phyloP scores from a whole-genome alignment of 2,888 invertebrate genomes.

The Chalcis sispes region DNA sequence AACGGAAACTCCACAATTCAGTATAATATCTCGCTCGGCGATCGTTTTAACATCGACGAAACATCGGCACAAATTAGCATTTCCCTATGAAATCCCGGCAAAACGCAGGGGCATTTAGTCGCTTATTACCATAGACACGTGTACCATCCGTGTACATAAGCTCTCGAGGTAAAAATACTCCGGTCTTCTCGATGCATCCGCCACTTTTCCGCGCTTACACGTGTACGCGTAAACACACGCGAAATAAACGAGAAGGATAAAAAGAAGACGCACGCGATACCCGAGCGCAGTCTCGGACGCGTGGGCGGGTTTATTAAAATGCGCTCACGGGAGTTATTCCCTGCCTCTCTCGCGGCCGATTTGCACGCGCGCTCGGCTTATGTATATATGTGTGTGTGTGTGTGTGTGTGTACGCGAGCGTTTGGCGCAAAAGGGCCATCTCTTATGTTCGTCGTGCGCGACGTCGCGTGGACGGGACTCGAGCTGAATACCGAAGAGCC shows the following conservation, averaged over 20 bases:
- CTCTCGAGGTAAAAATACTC: conserved; percentile 1
- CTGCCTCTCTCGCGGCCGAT: background rate
- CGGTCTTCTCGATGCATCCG: background rate
- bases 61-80: conserved; percentile 23
- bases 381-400: background rate
- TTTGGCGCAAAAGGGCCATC: too few species aligned
- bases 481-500: conserved; percentile 68
- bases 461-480: conserved; percentile 73
- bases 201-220: conserved; percentile 33
- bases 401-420: background rate
- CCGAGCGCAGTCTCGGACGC: conserved; percentile 34
- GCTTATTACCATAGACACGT: conserved; percentile 47
- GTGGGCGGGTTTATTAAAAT: conserved; percentile 68
- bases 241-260: too few species aligned
- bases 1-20: background rate
- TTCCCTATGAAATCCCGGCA: conserved; percentile 1
- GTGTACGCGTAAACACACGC: too few species aligned
- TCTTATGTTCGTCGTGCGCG: too few species aligned
- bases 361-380: conserved; percentile 24
- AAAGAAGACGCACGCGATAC: conserved; percentile 35
- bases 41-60: conserved; percentile 3
- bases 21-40: too few species aligned
- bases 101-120: conserved; percentile 9
- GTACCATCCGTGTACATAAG: conserved; percentile 29
- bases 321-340: conserved; percentile 60